Evolutionary conservation across 2,888 invertebrate species (phyloP), one percentile per base, ranked within the genome.

Genomic region (Tiliacea aurago): DNA sequence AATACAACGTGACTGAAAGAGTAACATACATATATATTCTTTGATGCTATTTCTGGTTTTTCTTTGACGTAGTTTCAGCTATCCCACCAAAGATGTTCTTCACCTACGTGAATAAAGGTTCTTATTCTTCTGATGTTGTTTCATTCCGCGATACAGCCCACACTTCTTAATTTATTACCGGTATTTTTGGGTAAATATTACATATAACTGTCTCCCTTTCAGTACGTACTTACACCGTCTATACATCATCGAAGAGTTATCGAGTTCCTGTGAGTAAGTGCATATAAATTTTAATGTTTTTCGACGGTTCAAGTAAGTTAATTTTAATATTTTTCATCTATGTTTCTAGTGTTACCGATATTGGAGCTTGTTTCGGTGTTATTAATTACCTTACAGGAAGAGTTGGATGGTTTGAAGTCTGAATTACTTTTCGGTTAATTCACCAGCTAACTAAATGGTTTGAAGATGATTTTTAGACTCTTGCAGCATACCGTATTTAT

Each of bases 101-200:
- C 33, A 78, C 56, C 62, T 78, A 74, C 59, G 62, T 72, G 70
- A 53, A 68, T 75, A 71, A 61, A 71, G 65, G 72, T 61, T 63
- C 53, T 33, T 41, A 59, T 49, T 71, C 28, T 80, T 76, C 53
- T 18, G 23, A 61, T 72, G 58, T 78, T 62, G 43, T 68, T 82
- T 62, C n/a, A 77, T 73, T 82, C 73, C 20, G 70, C 78, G 61
- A 85, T 63, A 45, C 78, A 59, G 7, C 83, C 81, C 83, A 85
- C 82, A 73, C 73, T 61, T 68, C 20, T 70, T 70, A 70, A 82
- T 78, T 85, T 82, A 82, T 85, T 65, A 78, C 70, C 47, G 28
- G 61, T 85, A 78, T 82, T 83, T 82, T 83, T 83, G 62, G 83
- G 70, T 83, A 73, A 85, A 82, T 78, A 73, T 85, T 63, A 83